Percentiles rank a stretch among this genome's conserved stretches.
Conservation (phyloP, 2,888 invertebrate genomes). For the Phaonia tiefii region DNA sequence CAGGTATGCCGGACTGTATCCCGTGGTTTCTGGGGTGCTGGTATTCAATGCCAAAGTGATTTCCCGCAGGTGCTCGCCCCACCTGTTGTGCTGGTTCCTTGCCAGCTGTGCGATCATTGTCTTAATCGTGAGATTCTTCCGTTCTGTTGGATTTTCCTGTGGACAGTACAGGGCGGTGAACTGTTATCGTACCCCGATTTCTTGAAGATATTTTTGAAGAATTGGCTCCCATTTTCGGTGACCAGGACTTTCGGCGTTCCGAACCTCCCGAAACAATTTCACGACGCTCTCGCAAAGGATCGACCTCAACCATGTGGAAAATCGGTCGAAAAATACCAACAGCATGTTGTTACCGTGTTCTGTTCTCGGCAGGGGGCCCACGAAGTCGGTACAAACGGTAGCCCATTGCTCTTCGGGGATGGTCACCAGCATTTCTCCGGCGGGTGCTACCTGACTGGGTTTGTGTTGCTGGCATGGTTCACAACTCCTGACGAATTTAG, state of each 20-base stretch:
- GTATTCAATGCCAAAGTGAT: not conserved
- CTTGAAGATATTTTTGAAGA: not conserved
- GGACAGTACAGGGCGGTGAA: too few relatives aligned
- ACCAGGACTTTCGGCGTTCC: not conserved
- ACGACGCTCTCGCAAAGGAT: not conserved
- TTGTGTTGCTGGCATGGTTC: constrained; percentile 30
- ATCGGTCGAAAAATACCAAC: not conserved
- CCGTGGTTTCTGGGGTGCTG: not conserved
- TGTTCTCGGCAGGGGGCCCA: too few relatives aligned
- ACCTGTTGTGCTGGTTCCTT: not conserved
- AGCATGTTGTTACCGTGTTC: too few relatives aligned
- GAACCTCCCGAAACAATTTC: not conserved
- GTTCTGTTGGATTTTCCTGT: constrained; percentile 2
- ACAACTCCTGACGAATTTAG: constrained; percentile 13
- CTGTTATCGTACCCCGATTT: not conserved
- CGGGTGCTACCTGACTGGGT: not conserved
- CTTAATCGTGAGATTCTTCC: not conserved
- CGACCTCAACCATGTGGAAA: constrained; percentile 16
- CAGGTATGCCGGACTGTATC: not conserved
- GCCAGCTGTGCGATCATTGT: not conserved
- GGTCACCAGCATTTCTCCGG: not conserved
- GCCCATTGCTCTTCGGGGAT: too few relatives aligned
- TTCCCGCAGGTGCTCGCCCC: not conserved
- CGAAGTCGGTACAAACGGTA: too few relatives aligned
- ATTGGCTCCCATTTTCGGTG: not conserved